These are phyloP conservation scores for Eristalinus sepulchralis DNA, from an alignment of 2,888 invertebrate species.

Conservation along the genomic window DNA sequence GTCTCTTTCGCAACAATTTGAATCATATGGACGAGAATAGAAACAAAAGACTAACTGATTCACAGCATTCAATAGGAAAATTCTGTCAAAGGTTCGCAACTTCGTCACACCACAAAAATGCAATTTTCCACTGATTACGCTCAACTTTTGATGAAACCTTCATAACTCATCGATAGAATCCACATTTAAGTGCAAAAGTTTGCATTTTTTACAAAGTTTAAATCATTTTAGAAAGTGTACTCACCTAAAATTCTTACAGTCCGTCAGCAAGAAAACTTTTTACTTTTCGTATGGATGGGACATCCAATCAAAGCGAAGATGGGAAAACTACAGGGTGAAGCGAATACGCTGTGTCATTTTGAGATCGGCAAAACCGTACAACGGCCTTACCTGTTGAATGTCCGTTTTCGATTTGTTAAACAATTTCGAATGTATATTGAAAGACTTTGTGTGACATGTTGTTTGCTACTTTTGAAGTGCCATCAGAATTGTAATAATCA, in stretches of 20 bases:
- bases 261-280: constrained; percentile 73
- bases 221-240: constrained; percentile 56
- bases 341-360: constrained; percentile 31
- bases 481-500: neutral
- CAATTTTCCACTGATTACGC: constrained; percentile 6
- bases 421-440: neutral
- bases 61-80: constrained; percentile 52
- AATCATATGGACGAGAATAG: constrained; percentile 80
- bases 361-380: constrained; percentile 19
- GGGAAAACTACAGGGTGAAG: constrained; percentile 61
- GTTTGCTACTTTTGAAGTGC: neutral
- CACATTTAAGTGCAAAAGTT: constrained; percentile 11
- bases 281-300: constrained; percentile 72
- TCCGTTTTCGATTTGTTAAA: neutral
- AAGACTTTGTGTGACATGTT: neutral
- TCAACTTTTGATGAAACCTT: neutral
- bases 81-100: constrained; percentile 72
- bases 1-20: constrained; percentile 74
- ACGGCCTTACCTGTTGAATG: constrained; percentile 45
- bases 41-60: constrained; percentile 75
- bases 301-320: constrained; percentile 72
- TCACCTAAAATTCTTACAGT: constrained; percentile 75
- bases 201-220: constrained; percentile 20
- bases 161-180: neutral
- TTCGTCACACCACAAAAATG: constrained; percentile 74